Conservation (phyloP, 2,113 vertebrate genomes). For the Eidolon helvum region DNA sequence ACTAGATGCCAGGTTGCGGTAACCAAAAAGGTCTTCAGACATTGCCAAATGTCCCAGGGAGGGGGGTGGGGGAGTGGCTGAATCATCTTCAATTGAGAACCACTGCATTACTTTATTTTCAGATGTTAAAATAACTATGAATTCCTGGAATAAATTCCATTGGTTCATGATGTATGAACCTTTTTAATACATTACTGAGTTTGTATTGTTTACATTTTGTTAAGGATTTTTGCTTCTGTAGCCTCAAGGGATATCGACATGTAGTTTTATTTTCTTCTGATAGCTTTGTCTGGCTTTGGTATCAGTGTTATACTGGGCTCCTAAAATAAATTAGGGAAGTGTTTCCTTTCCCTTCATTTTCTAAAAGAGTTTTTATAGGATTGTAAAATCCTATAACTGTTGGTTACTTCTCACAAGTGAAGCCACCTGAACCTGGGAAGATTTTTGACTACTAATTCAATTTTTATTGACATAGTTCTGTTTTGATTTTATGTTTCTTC, state of each 20-base stretch:
- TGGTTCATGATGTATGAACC: not conserved
- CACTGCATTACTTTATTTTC: not conserved
- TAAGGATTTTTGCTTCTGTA: not conserved
- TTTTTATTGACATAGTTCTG: not conserved
- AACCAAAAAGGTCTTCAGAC: too few species aligned
- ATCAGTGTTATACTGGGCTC: not conserved
- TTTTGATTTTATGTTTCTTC: not conserved
- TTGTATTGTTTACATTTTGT: not conserved
- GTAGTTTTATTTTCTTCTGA: not conserved
- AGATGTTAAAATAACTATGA: not conserved
- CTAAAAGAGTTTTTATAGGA: not conserved
- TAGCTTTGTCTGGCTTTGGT: not conserved
- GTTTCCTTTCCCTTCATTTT: not conserved
- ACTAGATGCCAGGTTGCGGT: too few species aligned
- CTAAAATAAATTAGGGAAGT: not conserved
- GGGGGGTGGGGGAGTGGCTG: too few species aligned
- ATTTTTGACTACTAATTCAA: not conserved
- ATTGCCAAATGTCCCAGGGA: too few species aligned
- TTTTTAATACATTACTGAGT: not conserved
- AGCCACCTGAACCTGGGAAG: not conserved
- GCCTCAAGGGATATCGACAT: not conserved
- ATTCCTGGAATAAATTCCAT: not conserved
- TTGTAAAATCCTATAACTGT: not conserved
- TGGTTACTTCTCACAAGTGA: not conserved
- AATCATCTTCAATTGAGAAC: not conserved